These are phyloP conservation scores for Orycteropus afer DNA, from an alignment of 2,113 vertebrate species.

Conservation along the genomic window DNA sequence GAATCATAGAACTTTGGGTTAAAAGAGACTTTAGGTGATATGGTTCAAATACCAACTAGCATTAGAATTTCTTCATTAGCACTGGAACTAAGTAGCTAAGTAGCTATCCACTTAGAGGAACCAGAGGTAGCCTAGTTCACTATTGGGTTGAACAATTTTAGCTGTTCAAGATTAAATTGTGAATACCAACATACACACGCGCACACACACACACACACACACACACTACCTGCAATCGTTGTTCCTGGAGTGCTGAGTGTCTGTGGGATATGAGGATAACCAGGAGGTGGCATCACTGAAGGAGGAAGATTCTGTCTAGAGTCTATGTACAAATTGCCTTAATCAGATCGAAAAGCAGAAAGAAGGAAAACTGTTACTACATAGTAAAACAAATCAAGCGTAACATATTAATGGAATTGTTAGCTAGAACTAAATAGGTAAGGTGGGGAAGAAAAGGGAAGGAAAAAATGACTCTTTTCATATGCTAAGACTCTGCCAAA, in stretches of 20 bases:
- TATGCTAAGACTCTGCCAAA: not conserved
- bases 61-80: not conserved
- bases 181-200: not conserved
- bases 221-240: slow-evolving; percentile 86
- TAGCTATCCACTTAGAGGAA: not conserved
- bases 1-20: not conserved
- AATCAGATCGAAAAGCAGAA: slow-evolving; percentile 66
- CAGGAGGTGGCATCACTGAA: slow-evolving; percentile 91
- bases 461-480: not conserved
- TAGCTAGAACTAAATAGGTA: slow-evolving; percentile 24
- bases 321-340: slow-evolving; percentile 93
- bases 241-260: slow-evolving; percentile 89
- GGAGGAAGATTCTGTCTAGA: slow-evolving; percentile 91
- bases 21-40: not conserved
- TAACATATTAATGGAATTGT: slow-evolving; percentile 34
- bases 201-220: too few relatives aligned
- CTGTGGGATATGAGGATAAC: slow-evolving; percentile 90
- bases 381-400: slow-evolving; percentile 58
- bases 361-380: slow-evolving; percentile 42
- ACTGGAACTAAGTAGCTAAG: not conserved
- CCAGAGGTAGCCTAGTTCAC: not conserved
- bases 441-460: not conserved
- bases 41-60: not conserved
- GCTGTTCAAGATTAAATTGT: not conserved
- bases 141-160: not conserved